phyloP scores from a whole-genome alignment of 2,113 vertebrate genomes.

The Mobula birostris region DNA sequence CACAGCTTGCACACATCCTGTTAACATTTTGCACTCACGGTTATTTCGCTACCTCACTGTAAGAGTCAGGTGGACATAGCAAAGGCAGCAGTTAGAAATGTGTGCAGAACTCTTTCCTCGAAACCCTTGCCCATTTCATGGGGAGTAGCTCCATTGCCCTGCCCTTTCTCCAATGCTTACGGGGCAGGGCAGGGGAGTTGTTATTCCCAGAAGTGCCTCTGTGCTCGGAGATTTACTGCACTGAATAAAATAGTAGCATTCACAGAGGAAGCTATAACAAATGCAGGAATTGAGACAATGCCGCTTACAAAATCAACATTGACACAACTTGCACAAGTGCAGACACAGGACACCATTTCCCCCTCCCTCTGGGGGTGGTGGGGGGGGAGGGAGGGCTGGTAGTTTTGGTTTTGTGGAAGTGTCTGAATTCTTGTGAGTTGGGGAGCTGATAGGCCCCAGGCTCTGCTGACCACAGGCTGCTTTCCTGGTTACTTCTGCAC shows the following conservation, averaged over 20 bases:
- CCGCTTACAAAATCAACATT: neutral
- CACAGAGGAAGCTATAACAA: slow-evolving; percentile 2
- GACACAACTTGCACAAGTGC: neutral
- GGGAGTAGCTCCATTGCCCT: neutral
- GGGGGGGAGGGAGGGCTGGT: too few species aligned
- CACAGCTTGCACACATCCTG: too few species aligned
- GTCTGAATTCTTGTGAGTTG: neutral
- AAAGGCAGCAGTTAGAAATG: too few species aligned
- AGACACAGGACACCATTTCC: neutral
- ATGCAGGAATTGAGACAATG: neutral
- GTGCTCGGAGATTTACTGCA: neutral
- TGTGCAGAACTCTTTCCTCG: neutral
- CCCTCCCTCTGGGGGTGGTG: too few species aligned
- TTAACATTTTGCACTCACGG: too few species aligned
- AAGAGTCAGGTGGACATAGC: too few species aligned
- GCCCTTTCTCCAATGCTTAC: neutral
- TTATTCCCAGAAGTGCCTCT: neutral
- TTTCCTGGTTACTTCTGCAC: neutral
- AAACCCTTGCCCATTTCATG: neutral
- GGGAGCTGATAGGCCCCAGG: too few species aligned
- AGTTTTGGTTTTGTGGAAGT: neutral
- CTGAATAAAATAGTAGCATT: neutral
- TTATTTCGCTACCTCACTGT: too few species aligned
- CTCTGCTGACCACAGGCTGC: neutral
- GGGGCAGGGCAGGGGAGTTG: too few species aligned